A percentile compares a stretch with the other conserved stretches of the same genome.
Conservation (phyloP, 2,113 vertebrate species). For the Leucoraja erinaceus region DNA sequence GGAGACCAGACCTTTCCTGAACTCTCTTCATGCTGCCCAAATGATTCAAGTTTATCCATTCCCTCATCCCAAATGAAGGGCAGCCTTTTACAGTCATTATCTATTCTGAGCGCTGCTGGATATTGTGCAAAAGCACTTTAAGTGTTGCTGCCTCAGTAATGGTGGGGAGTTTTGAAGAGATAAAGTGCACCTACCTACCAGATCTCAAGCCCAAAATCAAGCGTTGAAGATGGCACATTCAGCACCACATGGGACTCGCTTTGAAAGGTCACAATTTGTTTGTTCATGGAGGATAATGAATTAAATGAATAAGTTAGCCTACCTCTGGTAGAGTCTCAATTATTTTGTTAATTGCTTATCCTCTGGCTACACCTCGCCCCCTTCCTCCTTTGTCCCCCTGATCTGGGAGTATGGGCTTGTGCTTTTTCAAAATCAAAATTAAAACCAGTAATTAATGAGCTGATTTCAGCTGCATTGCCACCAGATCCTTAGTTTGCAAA, state of each 20-base stretch:
- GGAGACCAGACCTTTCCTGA: neutral
- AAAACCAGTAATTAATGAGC: neutral
- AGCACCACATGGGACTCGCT: neutral
- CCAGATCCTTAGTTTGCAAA: slow-evolving; percentile 21
- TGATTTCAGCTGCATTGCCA: neutral
- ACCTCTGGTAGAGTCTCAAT: neutral
- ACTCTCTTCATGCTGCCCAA: neutral
- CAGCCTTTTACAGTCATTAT: neutral
- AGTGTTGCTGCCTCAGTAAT: neutral
- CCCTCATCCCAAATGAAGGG: neutral
- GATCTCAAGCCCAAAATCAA: neutral
- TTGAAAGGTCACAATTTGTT: neutral
- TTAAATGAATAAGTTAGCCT: neutral
- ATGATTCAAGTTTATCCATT: neutral
- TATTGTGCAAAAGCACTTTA: neutral
- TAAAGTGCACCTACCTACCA: neutral
- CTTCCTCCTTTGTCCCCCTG: slow-evolving; percentile 31
- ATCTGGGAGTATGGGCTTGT: slow-evolving; percentile 34
- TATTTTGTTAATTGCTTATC: neutral
- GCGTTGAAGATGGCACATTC: neutral
- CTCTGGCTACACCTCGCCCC: neutral
- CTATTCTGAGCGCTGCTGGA: neutral
- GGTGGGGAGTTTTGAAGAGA: neutral
- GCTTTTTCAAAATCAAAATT: neutral
- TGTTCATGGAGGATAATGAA: slow-evolving; percentile 19